A percentile compares a stretch with the other conserved stretches of the same genome.
Evolutionary conservation across 1,140 invertebrate species (phyloP).

Genomic region (Contarinia nasturtii): DNA sequence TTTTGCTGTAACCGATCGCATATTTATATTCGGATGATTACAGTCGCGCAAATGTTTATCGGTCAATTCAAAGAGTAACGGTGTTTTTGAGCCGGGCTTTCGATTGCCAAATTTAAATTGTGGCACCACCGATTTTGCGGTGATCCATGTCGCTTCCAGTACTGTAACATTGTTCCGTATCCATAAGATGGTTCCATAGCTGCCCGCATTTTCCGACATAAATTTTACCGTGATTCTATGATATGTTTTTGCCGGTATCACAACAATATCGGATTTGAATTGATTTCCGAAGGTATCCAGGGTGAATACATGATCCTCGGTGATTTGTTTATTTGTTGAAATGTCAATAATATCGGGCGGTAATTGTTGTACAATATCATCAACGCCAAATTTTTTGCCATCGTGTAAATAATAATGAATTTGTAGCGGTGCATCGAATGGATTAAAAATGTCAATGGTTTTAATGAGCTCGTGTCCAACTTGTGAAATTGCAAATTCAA

Average conservation of each 20-base stretch:
- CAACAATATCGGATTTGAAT: neutral
- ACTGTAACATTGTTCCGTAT: constrained; percentile 82
- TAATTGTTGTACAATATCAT: neutral
- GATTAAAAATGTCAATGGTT: constrained; percentile 16
- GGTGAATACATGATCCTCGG: constrained; percentile 14
- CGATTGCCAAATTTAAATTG: constrained; percentile 83
- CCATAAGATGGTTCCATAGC: constrained; percentile 25
- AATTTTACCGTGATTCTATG: constrained; percentile 22
- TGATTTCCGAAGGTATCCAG: constrained; percentile 6
- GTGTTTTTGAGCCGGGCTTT: constrained; percentile 50
- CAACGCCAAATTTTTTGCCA: neutral
- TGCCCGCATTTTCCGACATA: constrained; percentile 16
- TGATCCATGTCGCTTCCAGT: constrained; percentile 64
- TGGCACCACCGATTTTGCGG: constrained; percentile 63
- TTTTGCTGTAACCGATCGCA: constrained; percentile 46
- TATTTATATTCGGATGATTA: constrained; percentile 34
- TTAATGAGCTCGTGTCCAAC: constrained; percentile 13
- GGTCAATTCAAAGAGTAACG: constrained; percentile 66
- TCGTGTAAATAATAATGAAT: constrained; percentile 12
- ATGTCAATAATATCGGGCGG: constrained; percentile 18
- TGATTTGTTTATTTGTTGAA: constrained; percentile 15
- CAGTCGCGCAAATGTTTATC: constrained; percentile 72
- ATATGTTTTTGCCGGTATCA: constrained; percentile 14
- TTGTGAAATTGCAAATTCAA: constrained; percentile 14
- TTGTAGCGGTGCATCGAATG: constrained; percentile 12